These are phyloP conservation scores for Furcula furcula DNA, from an alignment of 2,888 invertebrate species.

Conservation along the genomic window DNA sequence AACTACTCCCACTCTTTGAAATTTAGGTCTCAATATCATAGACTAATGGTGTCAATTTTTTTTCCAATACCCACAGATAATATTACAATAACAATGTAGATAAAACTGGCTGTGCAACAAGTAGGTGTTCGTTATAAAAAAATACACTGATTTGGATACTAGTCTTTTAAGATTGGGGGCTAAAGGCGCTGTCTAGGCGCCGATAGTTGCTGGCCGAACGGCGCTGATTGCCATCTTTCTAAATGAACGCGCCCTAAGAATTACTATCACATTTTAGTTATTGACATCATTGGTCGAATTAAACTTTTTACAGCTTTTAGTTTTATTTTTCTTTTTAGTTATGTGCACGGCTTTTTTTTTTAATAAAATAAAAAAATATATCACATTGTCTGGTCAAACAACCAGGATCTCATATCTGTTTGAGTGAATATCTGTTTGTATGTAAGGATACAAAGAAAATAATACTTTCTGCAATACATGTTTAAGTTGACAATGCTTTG, in stretches of 20 bases:
- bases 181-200: too few species aligned
- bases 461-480: too few species aligned
- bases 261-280: background rate
- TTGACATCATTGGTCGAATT: conserved; percentile 28
- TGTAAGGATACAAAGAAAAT: conserved; percentile 14
- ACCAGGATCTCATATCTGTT: conserved; percentile 29
- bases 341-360: conserved; percentile 7
- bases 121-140: conserved; percentile 8
- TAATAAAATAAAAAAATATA: background rate
- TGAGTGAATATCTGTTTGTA: conserved; percentile 18
- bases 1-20: conserved; percentile 11
- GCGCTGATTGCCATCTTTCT: too few species aligned
- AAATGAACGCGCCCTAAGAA: background rate
- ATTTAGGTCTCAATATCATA: conserved; percentile 1
- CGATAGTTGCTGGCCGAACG: too few species aligned
- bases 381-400: conserved; percentile 22
- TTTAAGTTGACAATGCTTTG: conserved; percentile 24
- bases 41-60: conserved; percentile 23
- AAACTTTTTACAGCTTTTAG: background rate
- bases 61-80: conserved; percentile 3
- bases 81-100: conserved; percentile 6
- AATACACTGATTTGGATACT: conserved; percentile 4
- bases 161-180: conserved; percentile 2
- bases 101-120: conserved; percentile 19
- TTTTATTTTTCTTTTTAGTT: background rate